Evolutionary conservation across 2,113 vertebrate genomes (phyloP).

Genomic region (Dasyornis broadbenti): DNA sequence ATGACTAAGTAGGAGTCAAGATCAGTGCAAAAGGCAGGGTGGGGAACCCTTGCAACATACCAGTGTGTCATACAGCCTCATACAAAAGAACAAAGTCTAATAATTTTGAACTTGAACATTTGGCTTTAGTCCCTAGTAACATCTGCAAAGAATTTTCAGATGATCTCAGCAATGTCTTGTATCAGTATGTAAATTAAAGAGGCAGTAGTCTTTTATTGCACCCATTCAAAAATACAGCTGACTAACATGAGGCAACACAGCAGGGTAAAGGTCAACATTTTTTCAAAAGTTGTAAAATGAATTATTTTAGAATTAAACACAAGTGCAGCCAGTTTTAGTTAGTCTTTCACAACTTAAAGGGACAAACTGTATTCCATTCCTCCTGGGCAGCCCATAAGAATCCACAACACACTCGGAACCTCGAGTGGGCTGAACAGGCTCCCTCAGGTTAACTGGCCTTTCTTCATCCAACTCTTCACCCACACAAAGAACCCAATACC

Average conservation of each 20-base stretch:
- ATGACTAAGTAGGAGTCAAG: neutral
- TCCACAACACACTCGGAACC: neutral
- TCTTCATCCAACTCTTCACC: neutral
- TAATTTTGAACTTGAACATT: neutral
- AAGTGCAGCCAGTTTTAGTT: neutral
- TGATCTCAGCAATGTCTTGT: constrained; percentile 42
- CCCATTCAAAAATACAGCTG: neutral
- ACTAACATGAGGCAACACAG: neutral
- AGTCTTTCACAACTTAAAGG: neutral
- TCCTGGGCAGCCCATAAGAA: neutral
- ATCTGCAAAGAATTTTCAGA: constrained; percentile 59
- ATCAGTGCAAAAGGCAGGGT: neutral
- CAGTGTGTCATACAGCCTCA: neutral
- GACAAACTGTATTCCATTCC: neutral
- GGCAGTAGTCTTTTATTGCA: neutral
- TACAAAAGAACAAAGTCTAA: constrained; percentile 31
- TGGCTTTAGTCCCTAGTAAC: constrained; percentile 31
- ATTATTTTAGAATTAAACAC: neutral
- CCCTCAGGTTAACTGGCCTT: neutral
- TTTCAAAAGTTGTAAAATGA: neutral
- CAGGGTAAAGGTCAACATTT: neutral
- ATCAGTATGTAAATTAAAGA: constrained; percentile 8
- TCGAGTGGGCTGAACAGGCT: neutral
- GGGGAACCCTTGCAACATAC: constrained; percentile 12
- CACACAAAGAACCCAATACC: neutral